phyloP scores from a whole-genome alignment of 2,113 vertebrate genomes.

The Micronisus gabar region DNA sequence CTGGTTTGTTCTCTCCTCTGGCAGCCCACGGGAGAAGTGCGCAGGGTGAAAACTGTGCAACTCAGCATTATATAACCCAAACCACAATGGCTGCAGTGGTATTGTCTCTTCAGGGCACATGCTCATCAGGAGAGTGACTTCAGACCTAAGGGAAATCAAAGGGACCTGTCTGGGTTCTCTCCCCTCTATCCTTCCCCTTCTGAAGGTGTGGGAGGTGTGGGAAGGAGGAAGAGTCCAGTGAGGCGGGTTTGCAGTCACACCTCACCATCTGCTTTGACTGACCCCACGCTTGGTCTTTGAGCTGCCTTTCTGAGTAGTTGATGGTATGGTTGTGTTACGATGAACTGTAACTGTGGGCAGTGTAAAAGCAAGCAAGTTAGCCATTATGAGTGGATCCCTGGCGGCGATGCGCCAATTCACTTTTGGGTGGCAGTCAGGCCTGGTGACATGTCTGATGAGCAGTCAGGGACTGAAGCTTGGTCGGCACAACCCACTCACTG shows the following conservation, averaged over 20 bases:
- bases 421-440: neutral
- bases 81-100: neutral
- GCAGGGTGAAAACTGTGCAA: neutral
- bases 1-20: neutral
- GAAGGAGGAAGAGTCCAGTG: neutral
- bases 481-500: neutral
- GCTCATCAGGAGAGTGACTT: neutral
- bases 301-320: neutral
- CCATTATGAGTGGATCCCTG: neutral
- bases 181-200: neutral
- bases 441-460: neutral
- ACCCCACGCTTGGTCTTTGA: neutral
- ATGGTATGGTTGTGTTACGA: neutral
- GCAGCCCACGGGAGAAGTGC: neutral
- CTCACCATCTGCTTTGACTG: neutral
- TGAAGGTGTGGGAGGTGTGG: neutral
- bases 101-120: neutral
- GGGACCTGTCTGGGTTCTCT: neutral
- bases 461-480: neutral
- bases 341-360: neutral
- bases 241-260: neutral
- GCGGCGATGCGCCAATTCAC: neutral
- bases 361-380: neutral
- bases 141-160: neutral
- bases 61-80: neutral